phyloP scores from a whole-genome alignment of 1,140 invertebrate genomes.

The Temnothorax longispinosus region DNA sequence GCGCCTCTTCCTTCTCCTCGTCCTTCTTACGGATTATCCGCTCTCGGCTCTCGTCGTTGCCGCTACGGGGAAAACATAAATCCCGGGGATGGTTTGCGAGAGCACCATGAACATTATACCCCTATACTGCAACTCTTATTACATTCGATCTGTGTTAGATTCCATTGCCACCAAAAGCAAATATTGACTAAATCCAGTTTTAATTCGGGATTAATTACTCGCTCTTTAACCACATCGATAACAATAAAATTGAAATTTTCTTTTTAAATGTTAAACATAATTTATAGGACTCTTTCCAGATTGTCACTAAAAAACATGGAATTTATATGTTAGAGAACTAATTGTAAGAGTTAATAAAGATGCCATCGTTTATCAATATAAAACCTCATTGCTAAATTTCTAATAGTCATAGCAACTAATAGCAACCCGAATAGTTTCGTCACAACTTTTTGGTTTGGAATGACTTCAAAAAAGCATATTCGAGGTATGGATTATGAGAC shows the following conservation, averaged over 20 bases:
- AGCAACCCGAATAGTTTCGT: not conserved
- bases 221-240: not conserved
- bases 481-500: not conserved
- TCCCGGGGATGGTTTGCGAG: not conserved
- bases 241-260: not conserved
- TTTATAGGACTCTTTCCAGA: not conserved
- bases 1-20: not conserved
- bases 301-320: not conserved
- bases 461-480: not conserved
- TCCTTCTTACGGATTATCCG: slow-evolving; percentile 40
- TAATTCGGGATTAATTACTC: not conserved
- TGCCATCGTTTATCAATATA: not conserved
- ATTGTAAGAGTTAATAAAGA: not conserved
- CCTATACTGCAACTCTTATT: slow-evolving; percentile 19
- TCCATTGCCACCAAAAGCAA: not conserved
- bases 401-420: not conserved
- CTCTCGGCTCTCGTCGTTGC: slow-evolving; percentile 24
- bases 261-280: not conserved
- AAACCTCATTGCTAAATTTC: not conserved
- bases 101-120: slow-evolving; percentile 25
- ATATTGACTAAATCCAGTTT: not conserved
- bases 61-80: slow-evolving; percentile 54
- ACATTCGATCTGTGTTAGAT: slow-evolving; percentile 6
- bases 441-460: not conserved
- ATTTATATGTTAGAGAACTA: not conserved